Percentiles rank a stretch among this genome's conserved stretches.
phyloP scores from a whole-genome alignment of 2,113 vertebrate species.

The Oreotrochilus melanogaster region DNA sequence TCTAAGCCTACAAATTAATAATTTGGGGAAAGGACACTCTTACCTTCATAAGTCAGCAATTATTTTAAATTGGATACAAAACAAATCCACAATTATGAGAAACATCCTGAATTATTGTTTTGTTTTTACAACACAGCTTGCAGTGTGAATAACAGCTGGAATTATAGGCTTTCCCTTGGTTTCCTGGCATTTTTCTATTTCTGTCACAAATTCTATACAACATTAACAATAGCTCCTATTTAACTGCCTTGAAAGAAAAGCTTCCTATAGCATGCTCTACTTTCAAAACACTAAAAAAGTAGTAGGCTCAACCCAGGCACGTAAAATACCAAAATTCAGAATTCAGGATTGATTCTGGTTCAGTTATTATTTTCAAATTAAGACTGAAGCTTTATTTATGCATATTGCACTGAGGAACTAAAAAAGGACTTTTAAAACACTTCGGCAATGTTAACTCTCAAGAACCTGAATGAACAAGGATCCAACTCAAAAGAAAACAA shows the following conservation, averaged over 20 bases:
- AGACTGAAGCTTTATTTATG: not conserved
- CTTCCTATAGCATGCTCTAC: not conserved
- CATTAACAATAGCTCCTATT: slow-evolving; percentile 21
- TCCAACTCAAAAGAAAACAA: not conserved
- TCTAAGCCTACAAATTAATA: not conserved
- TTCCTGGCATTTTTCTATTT: slow-evolving; percentile 56
- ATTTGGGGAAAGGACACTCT: not conserved
- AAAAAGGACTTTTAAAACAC: not conserved
- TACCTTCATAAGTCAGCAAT: not conserved
- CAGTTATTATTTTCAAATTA: not conserved
- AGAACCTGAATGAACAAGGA: not conserved
- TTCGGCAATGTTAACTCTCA: not conserved
- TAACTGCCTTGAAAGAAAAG: not conserved
- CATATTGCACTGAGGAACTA: not conserved
- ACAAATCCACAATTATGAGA: not conserved
- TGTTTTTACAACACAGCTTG: not conserved
- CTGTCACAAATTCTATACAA: slow-evolving; percentile 22
- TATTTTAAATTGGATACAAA: not conserved
- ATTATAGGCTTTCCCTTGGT: not conserved
- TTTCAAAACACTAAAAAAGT: not conserved
- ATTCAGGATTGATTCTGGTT: not conserved
- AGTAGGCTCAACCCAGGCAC: not conserved
- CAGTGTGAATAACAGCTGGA: not conserved
- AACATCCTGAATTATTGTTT: not conserved
- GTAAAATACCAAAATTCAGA: not conserved